phyloP scores from a whole-genome alignment of 2,113 vertebrate genomes.

The Peucedramus taeniatus region DNA sequence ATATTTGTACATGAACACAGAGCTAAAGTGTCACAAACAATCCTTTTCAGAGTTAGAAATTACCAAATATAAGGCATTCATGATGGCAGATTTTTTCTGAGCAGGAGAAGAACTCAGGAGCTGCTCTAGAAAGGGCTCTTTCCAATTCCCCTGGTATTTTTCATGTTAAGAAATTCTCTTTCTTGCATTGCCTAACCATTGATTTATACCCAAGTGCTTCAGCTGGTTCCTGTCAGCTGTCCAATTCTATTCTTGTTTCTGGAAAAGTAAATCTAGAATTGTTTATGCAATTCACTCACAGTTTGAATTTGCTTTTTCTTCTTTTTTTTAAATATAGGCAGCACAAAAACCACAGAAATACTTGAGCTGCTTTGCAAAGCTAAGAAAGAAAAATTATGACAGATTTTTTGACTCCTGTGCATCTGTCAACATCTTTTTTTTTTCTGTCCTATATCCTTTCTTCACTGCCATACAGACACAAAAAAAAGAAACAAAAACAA shows the following conservation, averaged over 20 bases:
- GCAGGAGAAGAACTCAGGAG: background rate
- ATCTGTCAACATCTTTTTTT: background rate
- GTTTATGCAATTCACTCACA: background rate
- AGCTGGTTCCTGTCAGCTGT: background rate
- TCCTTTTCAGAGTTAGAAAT: background rate
- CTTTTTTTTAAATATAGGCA: background rate
- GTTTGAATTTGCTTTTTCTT: background rate
- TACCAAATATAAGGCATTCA: background rate
- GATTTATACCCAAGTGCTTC: background rate
- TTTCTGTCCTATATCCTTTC: background rate
- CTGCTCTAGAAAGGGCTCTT: background rate
- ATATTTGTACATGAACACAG: background rate
- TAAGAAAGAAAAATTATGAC: background rate
- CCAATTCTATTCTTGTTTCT: background rate
- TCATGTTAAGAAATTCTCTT: background rate
- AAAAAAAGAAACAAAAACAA: background rate
- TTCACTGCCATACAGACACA: background rate
- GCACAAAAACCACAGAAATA: background rate
- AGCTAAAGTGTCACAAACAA: background rate
- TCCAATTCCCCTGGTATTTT: background rate
- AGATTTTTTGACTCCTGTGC: background rate
- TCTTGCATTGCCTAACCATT: background rate
- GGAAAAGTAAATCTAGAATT: background rate
- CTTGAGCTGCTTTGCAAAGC: background rate
- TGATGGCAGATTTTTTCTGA: background rate